Base-by-base conservation (phyloP, 2,797 vertebrate species). In the Eospalax fontanierii region DNA sequence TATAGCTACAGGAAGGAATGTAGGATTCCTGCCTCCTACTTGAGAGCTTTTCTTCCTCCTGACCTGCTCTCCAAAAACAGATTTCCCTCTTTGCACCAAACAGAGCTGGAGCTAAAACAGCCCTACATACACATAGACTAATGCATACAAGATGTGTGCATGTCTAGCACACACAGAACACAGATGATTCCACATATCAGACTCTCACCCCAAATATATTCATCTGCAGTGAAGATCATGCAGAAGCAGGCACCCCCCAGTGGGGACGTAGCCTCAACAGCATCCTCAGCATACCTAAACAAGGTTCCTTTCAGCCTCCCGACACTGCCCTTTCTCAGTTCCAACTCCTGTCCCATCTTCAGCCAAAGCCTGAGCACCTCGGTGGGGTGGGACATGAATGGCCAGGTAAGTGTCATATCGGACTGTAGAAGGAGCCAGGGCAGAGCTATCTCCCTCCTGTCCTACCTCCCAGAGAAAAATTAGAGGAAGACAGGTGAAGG, bases 391-490 rank as follows among this genome's bases (percentile, higher is more conserved):
- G 40, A 78, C 66, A 26, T 50, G 33, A 81, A 66, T 18, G 19
- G 26, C 30, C 68, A 80, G 46, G 71, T 35, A 66, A 46, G 35
- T 1, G 6, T 46, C 22, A 46, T 38, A 1, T 10, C 63, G n/a
- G 21, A 28, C 24, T n/a, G 12, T 6, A 54, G 9, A n/a, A 85
- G n/a, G 63, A 89, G 50, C 33, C 50, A 66, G 68, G 43, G 43
- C 30, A 92, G 43, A 61, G 63, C 65, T 70, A 40, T 35, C 46
- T 91, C 63, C 73, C 28, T 63, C 63, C 50, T 95, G 54, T 61
- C 8, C 89, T 87, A 59, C 40, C 71, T 95, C 63, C 54, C 75
- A 57, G 65, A 95, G 63, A 87, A 94, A 83, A 65, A n/a, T 50
- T 35, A n/a, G n/a, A n/a, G n/a, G n/a, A n/a, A n/a, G n/a, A n/a